phyloP scores from a whole-genome alignment of 2,797 vertebrate genomes.

The Pachyuromys duprasi region DNA sequence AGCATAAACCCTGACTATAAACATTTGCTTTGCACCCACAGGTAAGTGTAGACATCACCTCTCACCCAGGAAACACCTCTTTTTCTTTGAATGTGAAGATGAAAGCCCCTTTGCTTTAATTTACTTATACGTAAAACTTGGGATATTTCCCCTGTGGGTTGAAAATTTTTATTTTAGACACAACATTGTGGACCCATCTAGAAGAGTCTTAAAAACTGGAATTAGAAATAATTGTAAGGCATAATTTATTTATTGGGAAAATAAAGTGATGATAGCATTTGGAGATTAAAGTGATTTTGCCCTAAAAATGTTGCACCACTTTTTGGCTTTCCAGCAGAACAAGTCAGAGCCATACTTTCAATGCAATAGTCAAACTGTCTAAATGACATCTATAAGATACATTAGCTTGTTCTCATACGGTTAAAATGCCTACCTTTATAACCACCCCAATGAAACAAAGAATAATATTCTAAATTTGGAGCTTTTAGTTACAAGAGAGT shows the following conservation, averaged over 20 bases:
- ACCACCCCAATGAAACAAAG: neutral
- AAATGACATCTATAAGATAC: neutral
- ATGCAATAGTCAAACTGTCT: too few relatives aligned
- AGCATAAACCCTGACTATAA: too few relatives aligned
- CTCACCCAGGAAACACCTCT: neutral
- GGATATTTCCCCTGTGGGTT: neutral
- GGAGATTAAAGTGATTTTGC: neutral
- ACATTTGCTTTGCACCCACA: neutral
- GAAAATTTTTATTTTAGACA: constrained; percentile 23
- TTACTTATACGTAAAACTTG: neutral
- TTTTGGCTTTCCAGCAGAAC: neutral
- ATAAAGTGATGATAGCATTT: neutral
- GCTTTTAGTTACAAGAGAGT: neutral
- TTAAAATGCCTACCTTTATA: neutral
- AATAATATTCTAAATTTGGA: neutral
- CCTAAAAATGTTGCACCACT: neutral
- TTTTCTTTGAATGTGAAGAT: neutral
- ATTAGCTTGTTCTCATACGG: neutral
- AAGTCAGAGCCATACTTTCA: neutral
- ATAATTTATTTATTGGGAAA: neutral
- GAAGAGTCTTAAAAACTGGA: neutral
- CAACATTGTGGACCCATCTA: neutral
- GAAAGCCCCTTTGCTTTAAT: neutral
- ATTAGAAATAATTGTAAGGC: neutral
- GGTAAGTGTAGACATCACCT: too few relatives aligned